These are phyloP conservation scores for Drosophila subpulchrella DNA, from an alignment of 1,140 invertebrate genomes.

Conservation along the genomic window DNA sequence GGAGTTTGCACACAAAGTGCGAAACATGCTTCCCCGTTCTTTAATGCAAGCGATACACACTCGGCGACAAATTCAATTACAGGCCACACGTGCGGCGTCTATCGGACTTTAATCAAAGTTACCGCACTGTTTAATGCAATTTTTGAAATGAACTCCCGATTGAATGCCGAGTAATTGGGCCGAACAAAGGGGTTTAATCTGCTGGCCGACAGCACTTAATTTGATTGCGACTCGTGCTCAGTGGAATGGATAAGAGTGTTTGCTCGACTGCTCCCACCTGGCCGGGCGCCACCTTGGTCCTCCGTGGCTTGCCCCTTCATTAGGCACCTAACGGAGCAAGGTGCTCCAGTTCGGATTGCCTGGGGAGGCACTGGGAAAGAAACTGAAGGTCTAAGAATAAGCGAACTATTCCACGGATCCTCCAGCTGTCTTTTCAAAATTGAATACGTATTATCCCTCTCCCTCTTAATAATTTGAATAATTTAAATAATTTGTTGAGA, in stretches of 20 bases:
- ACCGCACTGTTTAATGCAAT: constrained; percentile 70
- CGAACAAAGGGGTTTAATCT: constrained; percentile 47
- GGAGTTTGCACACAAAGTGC: constrained; percentile 29
- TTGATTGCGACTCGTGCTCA: constrained; percentile 36
- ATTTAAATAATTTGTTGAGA: background rate
- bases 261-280: constrained; percentile 23
- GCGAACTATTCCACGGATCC: background rate
- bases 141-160: constrained; percentile 49
- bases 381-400: background rate
- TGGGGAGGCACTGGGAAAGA: background rate
- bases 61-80: constrained; percentile 64
- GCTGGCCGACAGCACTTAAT: constrained; percentile 36
- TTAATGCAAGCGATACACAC: constrained; percentile 45
- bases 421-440: background rate
- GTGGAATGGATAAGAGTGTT: constrained; percentile 39
- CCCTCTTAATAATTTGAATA: too few species aligned
- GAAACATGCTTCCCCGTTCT: constrained; percentile 19
- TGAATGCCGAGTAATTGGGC: constrained; percentile 46
- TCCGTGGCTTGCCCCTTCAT: constrained; percentile 34
- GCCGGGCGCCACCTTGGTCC: constrained; percentile 8
- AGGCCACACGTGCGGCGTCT: constrained; percentile 26
- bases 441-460: background rate
- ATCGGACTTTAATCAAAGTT: constrained; percentile 64
- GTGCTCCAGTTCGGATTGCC: constrained; percentile 13
- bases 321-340: constrained; percentile 48